Evolutionary conservation across 2,113 vertebrate genomes (phyloP).

Genomic region (Peromyscus maniculatus): DNA sequence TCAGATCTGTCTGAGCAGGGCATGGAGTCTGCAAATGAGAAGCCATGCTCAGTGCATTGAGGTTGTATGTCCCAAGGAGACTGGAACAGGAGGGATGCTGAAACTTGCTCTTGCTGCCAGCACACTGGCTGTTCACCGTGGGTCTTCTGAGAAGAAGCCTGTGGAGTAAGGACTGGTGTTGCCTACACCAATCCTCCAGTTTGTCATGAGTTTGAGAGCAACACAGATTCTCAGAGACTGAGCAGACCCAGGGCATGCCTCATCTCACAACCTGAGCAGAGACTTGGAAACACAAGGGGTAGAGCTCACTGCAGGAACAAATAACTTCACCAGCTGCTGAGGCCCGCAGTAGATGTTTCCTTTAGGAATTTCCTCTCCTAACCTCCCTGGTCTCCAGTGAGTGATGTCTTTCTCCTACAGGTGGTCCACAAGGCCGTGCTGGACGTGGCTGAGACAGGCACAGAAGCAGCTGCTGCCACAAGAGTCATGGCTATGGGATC

Average conservation of each 20-base stretch:
- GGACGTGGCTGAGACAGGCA: background rate
- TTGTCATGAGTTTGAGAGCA: background rate
- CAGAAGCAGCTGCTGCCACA: background rate
- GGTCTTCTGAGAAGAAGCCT: fast-evolving
- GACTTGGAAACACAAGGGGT: background rate
- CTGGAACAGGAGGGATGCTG: background rate
- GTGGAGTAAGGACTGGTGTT: fast-evolving
- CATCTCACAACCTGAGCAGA: background rate
- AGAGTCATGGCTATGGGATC: background rate
- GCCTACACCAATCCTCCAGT: fast-evolving
- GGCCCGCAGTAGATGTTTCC: background rate
- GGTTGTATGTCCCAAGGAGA: background rate
- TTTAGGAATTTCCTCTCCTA: background rate
- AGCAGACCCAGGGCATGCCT: background rate
- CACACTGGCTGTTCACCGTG: background rate
- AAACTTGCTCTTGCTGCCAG: background rate
- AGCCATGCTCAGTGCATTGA: background rate
- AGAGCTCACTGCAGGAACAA: background rate
- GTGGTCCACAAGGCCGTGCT: slow-evolving; percentile 59
- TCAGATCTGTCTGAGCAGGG: background rate
- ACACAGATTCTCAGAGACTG: too few species aligned
- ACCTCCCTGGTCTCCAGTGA: fast-evolving
- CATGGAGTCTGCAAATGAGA: too few species aligned
- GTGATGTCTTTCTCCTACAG: background rate
- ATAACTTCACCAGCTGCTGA: background rate